Percentiles rank a stretch among this genome's conserved stretches.
phyloP scores from a whole-genome alignment of 2,797 vertebrate species.

The Lutjanus campechanus region DNA sequence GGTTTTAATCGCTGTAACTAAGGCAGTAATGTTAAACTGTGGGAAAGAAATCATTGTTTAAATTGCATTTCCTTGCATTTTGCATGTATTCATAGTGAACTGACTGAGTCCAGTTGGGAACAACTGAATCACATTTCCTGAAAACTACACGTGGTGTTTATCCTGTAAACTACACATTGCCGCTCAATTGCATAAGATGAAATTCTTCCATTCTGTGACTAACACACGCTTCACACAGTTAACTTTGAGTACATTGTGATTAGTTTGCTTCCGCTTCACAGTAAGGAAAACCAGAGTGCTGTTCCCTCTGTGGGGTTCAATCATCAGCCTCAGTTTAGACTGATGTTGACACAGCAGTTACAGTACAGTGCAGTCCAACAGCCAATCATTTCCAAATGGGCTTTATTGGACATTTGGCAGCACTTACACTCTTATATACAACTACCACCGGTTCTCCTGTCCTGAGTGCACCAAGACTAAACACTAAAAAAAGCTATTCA shows the following conservation, averaged over 20 bases:
- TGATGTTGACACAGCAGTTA: slow-evolving; percentile 62
- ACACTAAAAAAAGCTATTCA: slow-evolving; percentile 45
- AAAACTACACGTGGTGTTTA: slow-evolving; percentile 10
- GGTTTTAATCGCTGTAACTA: no score
- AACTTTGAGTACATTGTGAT: slow-evolving; percentile 31
- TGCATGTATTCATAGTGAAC: slow-evolving; percentile 6
- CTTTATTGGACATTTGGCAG: slow-evolving; percentile 56
- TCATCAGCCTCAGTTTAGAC: slow-evolving; percentile 31
- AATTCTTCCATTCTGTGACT: background rate
- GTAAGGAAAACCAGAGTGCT: slow-evolving; percentile 22
- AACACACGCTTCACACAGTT: slow-evolving; percentile 7
- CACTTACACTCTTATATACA: slow-evolving; percentile 26
- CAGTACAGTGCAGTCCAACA: slow-evolving; percentile 13
- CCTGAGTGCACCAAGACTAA: slow-evolving; percentile 58
- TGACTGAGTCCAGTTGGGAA: background rate
- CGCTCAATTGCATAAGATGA: background rate
- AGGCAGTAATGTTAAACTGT: background rate
- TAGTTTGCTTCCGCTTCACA: slow-evolving; percentile 21
- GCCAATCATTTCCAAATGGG: slow-evolving; percentile 36
- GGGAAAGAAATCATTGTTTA: background rate
- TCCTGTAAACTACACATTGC: background rate
- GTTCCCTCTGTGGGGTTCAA: slow-evolving; percentile 7
- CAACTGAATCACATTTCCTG: slow-evolving; percentile 23
- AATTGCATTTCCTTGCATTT: slow-evolving; percentile 1
- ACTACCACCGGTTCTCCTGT: slow-evolving; percentile 26